Evolutionary conservation across 2,888 invertebrate genomes (phyloP).

Genomic region (Spialia ferax): DNA sequence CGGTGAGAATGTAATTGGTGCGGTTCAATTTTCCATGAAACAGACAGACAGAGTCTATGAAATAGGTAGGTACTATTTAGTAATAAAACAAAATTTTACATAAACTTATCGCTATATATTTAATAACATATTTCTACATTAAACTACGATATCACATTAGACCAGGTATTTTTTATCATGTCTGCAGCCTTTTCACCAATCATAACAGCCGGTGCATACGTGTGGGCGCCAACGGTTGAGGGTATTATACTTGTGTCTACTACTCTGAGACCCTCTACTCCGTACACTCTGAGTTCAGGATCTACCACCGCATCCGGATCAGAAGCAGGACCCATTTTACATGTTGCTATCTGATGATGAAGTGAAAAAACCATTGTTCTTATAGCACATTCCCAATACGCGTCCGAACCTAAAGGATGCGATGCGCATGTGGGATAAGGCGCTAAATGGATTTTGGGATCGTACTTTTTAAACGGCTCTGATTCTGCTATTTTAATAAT

Average conservation of each 20-base stretch:
- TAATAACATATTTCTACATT: constrained; percentile 3
- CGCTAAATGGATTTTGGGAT: constrained; percentile 81
- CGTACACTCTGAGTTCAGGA: constrained; percentile 88
- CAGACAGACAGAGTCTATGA: no score
- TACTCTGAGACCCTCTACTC: constrained; percentile 87
- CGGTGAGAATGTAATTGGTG: no score
- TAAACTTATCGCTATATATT: background rate
- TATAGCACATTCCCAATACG: constrained; percentile 91
- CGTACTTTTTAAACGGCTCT: constrained; percentile 86
- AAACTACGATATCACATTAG: constrained; percentile 57
- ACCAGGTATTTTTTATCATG: constrained; percentile 87
- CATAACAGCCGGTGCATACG: constrained; percentile 89
- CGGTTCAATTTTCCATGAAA: no score
- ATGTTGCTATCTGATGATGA: constrained; percentile 89
- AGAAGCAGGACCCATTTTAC: constrained; percentile 89
- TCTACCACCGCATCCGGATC: constrained; percentile 89
- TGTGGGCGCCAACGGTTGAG: constrained; percentile 87
- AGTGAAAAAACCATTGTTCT: constrained; percentile 84
- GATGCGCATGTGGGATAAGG: constrained; percentile 84
- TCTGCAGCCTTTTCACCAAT: constrained; percentile 92
- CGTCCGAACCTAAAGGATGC: constrained; percentile 83
- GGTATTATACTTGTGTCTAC: constrained; percentile 91
- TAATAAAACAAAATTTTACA: background rate
- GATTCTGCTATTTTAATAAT: constrained; percentile 86
- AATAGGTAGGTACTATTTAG: background rate